These are phyloP conservation scores for Lemur catta DNA, from an alignment of 2,797 vertebrate genomes.

Conservation along the genomic window DNA sequence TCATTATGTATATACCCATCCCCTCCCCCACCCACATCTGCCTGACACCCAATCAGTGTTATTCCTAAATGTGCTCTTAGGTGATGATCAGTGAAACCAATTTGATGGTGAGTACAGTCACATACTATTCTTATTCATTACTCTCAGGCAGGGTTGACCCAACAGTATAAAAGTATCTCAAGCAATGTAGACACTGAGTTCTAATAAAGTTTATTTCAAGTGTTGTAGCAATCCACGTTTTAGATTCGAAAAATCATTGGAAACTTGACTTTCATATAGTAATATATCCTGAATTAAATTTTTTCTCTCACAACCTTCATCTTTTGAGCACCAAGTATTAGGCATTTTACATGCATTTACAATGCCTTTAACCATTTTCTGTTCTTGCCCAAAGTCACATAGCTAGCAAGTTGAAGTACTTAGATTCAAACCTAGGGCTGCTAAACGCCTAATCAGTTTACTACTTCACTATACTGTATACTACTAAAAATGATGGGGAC, in stretches of 20 bases:
- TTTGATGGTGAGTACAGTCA: too few species aligned
- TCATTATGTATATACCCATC: too few species aligned
- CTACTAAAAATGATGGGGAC: background rate
- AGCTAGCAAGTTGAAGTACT: background rate
- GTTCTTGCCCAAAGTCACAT: background rate
- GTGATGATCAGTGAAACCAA: too few species aligned
- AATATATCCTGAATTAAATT: background rate
- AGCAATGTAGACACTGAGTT: background rate
- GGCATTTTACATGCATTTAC: background rate
- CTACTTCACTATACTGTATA: background rate
- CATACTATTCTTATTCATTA: background rate
- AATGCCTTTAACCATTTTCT: background rate
- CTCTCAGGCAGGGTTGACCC: background rate
- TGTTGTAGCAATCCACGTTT: background rate
- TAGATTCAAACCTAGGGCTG: background rate
- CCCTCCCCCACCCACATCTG: too few species aligned
- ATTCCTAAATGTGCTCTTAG: too few species aligned
- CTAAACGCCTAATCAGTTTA: background rate
- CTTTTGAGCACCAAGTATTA: background rate
- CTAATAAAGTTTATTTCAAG: background rate
- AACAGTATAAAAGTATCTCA: background rate
- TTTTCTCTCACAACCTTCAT: background rate
- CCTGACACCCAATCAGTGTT: too few species aligned
- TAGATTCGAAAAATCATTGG: slow-evolving; percentile 7
- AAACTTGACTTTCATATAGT: background rate